These are phyloP conservation scores for Cyprinodon tularosa DNA, from an alignment of 2,113 vertebrate genomes.

Conservation along the genomic window DNA sequence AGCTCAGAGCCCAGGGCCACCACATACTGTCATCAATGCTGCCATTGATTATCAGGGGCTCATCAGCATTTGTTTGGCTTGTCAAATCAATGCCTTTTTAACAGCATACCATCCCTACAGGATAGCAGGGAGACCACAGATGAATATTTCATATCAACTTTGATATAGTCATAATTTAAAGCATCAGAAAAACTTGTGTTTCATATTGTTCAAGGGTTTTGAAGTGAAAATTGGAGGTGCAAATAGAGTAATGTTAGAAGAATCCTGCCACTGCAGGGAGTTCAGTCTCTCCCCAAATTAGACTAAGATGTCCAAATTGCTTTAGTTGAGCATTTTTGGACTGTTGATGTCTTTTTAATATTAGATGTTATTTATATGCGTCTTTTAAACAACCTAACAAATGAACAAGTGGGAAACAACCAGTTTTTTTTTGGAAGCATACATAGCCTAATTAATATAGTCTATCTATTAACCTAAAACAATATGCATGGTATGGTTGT, in stretches of 20 bases:
- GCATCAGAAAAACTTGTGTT: conserved; percentile 29
- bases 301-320: neutral
- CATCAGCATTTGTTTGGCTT: conserved; percentile 80
- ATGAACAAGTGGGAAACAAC: neutral
- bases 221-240: conserved; percentile 8
- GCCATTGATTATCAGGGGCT: conserved; percentile 76
- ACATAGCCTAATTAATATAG: too few relatives aligned
- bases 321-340: neutral
- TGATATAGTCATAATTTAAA: conserved; percentile 68
- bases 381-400: neutral
- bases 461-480: too few relatives aligned
- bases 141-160: conserved; percentile 77
- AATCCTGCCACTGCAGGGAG: neutral
- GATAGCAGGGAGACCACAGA: conserved; percentile 54
- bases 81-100: conserved; percentile 80
- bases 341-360: conserved; percentile 1
- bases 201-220: conserved; percentile 22
- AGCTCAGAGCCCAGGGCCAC: conserved; percentile 73
- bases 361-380: neutral
- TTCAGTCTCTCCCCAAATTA: neutral
- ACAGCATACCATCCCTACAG: conserved; percentile 64
- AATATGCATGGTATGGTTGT: too few relatives aligned
- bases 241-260: neutral
- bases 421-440: too few relatives aligned
- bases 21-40: conserved; percentile 72